Percentiles rank a stretch among this genome's conserved stretches.
These are phyloP conservation scores for Mantis religiosa DNA, from an alignment of 2,888 invertebrate genomes.

Conservation along the genomic window DNA sequence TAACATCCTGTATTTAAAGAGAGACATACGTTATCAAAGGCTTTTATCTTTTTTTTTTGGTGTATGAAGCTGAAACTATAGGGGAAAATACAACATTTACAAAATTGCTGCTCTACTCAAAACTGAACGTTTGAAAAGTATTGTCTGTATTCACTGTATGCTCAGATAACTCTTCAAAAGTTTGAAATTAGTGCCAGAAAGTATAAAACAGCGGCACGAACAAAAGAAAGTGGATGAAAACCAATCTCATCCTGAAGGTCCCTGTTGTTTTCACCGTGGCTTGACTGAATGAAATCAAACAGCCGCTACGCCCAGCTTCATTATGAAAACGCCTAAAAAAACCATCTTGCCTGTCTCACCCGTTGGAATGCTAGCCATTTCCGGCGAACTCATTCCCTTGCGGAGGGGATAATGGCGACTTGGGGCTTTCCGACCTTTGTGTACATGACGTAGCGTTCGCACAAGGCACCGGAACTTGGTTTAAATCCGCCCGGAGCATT, in stretches of 20 bases:
- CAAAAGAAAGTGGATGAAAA: too few species aligned
- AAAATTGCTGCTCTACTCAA: too few species aligned
- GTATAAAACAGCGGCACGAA: too few species aligned
- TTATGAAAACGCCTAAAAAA: background rate
- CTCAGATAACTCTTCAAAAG: too few species aligned
- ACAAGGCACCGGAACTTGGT: background rate
- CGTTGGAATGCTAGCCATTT: constrained; percentile 7
- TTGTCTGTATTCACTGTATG: too few species aligned
- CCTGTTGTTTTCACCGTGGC: background rate
- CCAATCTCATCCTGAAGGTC: background rate
- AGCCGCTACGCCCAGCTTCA: background rate
- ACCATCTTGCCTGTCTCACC: background rate
- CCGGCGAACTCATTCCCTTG: background rate
- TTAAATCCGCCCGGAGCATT: background rate
- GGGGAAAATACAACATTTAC: too few species aligned
- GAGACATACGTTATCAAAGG: too few species aligned
- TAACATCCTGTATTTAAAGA: too few species aligned
- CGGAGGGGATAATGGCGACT: background rate
- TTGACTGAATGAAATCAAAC: background rate
- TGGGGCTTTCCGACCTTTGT: background rate
- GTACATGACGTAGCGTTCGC: background rate
- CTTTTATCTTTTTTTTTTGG: too few species aligned
- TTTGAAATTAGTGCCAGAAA: too few species aligned
- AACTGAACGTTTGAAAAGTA: too few species aligned
- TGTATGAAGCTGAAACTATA: too few species aligned